A percentile compares a stretch with the other conserved stretches of the same genome.
Conservation (phyloP, 1,140 invertebrate genomes). For the Gryllus bimaculatus region DNA sequence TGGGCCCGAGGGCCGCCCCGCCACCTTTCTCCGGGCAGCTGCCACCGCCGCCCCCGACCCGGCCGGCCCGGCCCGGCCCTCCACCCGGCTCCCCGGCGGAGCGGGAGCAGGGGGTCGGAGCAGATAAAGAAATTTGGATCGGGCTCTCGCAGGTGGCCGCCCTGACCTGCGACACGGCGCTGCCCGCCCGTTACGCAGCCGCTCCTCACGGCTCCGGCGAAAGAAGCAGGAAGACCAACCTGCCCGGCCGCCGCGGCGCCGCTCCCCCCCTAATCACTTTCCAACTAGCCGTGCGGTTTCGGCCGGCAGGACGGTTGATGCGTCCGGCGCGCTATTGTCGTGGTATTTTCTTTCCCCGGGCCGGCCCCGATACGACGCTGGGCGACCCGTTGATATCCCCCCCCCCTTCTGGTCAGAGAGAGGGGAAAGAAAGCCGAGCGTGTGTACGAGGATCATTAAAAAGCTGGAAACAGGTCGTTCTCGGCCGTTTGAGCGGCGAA, state of each 20-base stretch:
- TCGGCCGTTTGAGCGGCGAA: background rate
- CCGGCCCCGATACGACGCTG: too few relatives aligned
- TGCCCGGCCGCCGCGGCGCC: background rate
- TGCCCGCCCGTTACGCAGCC: background rate
- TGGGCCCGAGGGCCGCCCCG: too few relatives aligned
- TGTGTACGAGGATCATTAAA: background rate
- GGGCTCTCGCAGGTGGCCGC: background rate
- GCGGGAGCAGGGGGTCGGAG: too few relatives aligned
- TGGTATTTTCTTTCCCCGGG: too few relatives aligned
- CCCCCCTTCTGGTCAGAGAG: too few relatives aligned
- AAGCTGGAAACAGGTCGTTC: background rate
- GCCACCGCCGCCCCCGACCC: too few relatives aligned
- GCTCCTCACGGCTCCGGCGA: background rate
- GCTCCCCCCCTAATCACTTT: background rate
- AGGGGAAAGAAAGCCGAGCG: background rate
- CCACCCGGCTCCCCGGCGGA: too few relatives aligned
- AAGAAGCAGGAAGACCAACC: background rate
- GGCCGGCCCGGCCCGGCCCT: too few relatives aligned
- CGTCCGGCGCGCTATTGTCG: background rate
- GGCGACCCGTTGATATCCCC: too few relatives aligned
- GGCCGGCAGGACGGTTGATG: background rate
- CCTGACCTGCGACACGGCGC: background rate
- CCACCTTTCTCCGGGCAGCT: too few relatives aligned
- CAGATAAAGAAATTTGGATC: background rate
- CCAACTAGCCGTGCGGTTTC: background rate